Evolutionary conservation across 23 tunicate species (phyloP), one percentile per base, ranked within the genome.

Genomic region (Styela clava): DNA sequence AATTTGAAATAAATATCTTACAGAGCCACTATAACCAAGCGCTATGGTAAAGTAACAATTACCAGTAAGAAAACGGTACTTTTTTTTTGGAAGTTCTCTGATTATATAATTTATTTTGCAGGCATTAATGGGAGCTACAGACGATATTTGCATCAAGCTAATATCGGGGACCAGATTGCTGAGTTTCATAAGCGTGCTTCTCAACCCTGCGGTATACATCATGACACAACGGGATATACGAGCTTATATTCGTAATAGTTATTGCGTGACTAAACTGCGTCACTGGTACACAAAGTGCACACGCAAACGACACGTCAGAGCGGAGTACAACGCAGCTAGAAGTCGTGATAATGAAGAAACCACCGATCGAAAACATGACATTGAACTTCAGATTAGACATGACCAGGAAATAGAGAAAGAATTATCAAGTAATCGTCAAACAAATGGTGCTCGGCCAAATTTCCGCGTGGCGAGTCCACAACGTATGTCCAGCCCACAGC

Each of bases 201-300:
- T 93, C 21, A 93, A 93, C 86, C 98, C 98, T 23, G 79, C 83
- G 44, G 98, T 93, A 18, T 93, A 93, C 98, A 87, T 91, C 33
- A 74, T 83, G 34, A 84, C 98, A 44, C 98, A 93, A 32, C 74
- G 93, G 24, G 92, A 87, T 30, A 61, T 93, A 19, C 91, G 87
- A n/a, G 74, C 70, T 23, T 30, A 78, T 20, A 34, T 91, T 24
- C 72, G 88, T 37, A 79, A 73, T 22, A 36, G 97, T 44, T 51
- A 74, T 32, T 31, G 84, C 9, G 63, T 67, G 0, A 25, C 31
- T 61, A 61, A 63, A 24, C 3, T 56, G n/a, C 86, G 69, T 22
- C 63, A 33, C 34, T 74, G 80, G 81, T 51, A 67, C 65, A 18
- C 74, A 32, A 68, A 65, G 73, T 63, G 61, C 52, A 21, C 62